A percentile compares a stretch with the other conserved stretches of the same genome.
These are phyloP conservation scores for Nesidiocoris tenuis DNA, from an alignment of 2,888 invertebrate species.

Conservation along the genomic window DNA sequence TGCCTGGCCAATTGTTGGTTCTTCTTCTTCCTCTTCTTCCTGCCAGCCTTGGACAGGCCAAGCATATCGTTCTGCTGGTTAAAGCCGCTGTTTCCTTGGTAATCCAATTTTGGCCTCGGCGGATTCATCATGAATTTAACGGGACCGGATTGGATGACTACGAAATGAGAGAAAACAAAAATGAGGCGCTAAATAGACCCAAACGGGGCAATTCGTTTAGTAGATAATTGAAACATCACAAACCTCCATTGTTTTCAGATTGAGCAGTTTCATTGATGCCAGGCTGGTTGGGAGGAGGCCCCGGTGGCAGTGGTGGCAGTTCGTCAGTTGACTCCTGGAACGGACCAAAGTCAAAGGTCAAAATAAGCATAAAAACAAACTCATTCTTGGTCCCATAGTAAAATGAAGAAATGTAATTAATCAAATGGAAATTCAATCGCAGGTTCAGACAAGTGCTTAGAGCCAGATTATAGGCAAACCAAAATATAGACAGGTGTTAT, in stretches of 20 bases:
- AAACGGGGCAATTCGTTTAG: no score
- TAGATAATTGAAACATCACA: not conserved
- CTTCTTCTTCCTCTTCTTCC: constrained; percentile 54
- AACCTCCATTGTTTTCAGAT: not conserved
- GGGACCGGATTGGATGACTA: constrained; percentile 37
- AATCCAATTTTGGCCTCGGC: constrained; percentile 25
- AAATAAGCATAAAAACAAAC: not conserved
- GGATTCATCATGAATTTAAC: constrained; percentile 45
- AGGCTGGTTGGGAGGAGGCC: constrained; percentile 57
- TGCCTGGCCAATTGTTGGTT: not conserved
- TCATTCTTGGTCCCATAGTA: not conserved
- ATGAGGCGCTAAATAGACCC: no score
- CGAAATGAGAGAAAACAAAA: not conserved
- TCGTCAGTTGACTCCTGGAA: constrained; percentile 53
- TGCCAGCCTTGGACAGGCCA: constrained; percentile 8
- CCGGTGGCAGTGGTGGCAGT: constrained; percentile 62
- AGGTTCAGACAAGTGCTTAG: not conserved
- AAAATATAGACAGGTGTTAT: no score
- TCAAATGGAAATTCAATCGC: not conserved
- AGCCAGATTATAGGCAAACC: no score
- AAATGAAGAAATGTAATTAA: not conserved
- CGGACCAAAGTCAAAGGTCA: not conserved
- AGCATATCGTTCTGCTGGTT: constrained; percentile 14
- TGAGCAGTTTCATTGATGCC: constrained; percentile 3
- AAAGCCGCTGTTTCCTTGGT: constrained; percentile 18